A percentile compares a stretch with the other conserved stretches of the same genome.
phyloP scores from a whole-genome alignment of 2,888 invertebrate species.

The Drosophila leonis region DNA sequence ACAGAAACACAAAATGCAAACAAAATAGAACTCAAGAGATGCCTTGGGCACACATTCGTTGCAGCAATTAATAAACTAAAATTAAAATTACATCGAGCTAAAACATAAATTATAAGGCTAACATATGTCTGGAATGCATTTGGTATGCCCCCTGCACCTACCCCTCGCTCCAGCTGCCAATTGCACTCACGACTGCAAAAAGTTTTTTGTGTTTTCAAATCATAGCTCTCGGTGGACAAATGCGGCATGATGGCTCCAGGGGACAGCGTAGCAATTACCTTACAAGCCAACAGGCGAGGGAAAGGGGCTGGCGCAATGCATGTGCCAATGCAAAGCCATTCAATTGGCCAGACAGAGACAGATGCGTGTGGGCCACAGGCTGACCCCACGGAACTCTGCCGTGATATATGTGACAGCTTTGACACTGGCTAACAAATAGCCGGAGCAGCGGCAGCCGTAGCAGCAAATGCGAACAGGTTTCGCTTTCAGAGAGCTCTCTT shows the following conservation, averaged over 20 bases:
- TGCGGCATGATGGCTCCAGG: conserved; percentile 80
- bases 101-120: conserved; percentile 76
- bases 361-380: conserved; percentile 74
- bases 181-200: conserved; percentile 76
- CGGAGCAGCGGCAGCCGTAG: conserved; percentile 58
- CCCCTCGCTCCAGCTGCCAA: conserved; percentile 59
- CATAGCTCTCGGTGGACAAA: conserved; percentile 77
- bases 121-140: conserved; percentile 71
- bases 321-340: conserved; percentile 33
- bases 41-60: conserved; percentile 57
- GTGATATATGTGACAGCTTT: conserved; percentile 82
- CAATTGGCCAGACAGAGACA: conserved; percentile 30
- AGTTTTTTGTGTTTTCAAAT: conserved; percentile 55
- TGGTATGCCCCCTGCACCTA: conserved; percentile 4
- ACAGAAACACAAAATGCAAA: conserved; percentile 9
- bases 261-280: conserved; percentile 76
- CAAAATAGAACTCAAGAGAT: conserved; percentile 9
- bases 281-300: conserved; percentile 29
- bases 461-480: conserved; percentile 74
- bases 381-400: conserved; percentile 76
- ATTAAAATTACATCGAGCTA: conserved; percentile 54
- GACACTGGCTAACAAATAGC: conserved; percentile 80
- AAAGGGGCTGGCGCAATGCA: background rate
- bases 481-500: conserved; percentile 48
- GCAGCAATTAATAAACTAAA: conserved; percentile 75